These are phyloP conservation scores for Drosophila rufa DNA, from an alignment of 1,140 invertebrate species.

Conservation along the genomic window DNA sequence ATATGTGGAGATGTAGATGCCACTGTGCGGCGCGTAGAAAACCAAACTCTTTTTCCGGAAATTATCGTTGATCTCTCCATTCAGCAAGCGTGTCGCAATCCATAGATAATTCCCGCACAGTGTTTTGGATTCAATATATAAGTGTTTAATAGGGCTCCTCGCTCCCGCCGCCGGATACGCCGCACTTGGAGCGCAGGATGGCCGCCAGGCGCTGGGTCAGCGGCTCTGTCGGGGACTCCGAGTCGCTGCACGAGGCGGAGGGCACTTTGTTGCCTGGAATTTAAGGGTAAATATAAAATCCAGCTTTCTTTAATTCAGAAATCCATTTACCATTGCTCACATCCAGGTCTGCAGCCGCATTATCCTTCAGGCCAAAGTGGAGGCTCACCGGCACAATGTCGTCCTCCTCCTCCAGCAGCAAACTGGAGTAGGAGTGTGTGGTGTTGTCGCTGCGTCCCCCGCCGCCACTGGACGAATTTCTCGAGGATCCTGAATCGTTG, in stretches of 20 bases:
- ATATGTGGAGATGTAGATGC: slow-evolving; percentile 5
- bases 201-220: slow-evolving; percentile 86
- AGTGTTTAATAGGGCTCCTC: slow-evolving; percentile 58
- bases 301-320: neutral
- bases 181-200: slow-evolving; percentile 85
- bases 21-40: slow-evolving; percentile 37
- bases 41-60: slow-evolving; percentile 5
- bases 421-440: slow-evolving; percentile 82
- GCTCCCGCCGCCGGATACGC: slow-evolving; percentile 57
- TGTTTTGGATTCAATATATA: slow-evolving; percentile 19
- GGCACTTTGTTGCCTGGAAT: slow-evolving; percentile 81
- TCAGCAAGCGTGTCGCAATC: slow-evolving; percentile 15
- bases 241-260: slow-evolving; percentile 86
- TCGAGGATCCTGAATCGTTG: slow-evolving; percentile 76
- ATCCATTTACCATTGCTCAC: slow-evolving; percentile 69
- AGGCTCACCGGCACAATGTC: slow-evolving; percentile 74
- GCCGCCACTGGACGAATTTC: slow-evolving; percentile 77
- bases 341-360: slow-evolving; percentile 65
- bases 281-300: neutral
- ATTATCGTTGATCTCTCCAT: slow-evolving; percentile 5
- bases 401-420: slow-evolving; percentile 84
- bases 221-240: slow-evolving; percentile 88
- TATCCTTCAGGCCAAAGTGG: slow-evolving; percentile 59
- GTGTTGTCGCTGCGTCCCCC: slow-evolving; percentile 82
- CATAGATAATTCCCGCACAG: slow-evolving; percentile 17